These are phyloP conservation scores for Luperina nickerlii DNA, from an alignment of 2,888 invertebrate species.

Conservation along the genomic window DNA sequence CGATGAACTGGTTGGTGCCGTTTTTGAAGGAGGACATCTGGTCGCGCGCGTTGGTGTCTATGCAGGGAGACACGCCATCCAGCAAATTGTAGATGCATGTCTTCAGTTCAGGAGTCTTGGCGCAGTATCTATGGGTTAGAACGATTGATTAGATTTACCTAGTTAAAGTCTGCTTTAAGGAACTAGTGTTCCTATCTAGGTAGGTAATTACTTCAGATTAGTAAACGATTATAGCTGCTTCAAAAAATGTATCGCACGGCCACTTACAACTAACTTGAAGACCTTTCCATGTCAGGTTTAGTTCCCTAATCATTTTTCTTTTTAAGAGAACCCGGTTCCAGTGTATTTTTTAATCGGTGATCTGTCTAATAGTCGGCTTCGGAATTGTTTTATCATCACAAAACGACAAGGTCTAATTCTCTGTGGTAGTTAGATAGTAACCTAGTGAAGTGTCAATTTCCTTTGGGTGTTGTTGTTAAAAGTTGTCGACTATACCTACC, in stretches of 20 bases:
- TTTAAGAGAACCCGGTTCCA: background rate
- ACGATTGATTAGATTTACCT: background rate
- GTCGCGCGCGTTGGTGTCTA: slow-evolving; percentile 90
- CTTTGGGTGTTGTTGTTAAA: background rate
- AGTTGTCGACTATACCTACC: background rate
- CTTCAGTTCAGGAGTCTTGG: slow-evolving; percentile 90
- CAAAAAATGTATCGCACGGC: background rate
- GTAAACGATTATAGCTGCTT: background rate
- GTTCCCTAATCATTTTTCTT: background rate
- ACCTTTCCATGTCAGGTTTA: background rate
- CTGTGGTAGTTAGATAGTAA: no score
- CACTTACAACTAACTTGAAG: no score
- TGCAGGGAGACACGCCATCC: slow-evolving; percentile 90
- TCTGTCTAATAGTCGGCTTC: background rate
- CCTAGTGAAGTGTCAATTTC: background rate
- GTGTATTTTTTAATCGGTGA: background rate
- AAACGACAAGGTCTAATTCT: background rate
- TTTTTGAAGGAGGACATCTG: slow-evolving; percentile 90
- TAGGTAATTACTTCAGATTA: background rate
- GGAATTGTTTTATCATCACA: background rate
- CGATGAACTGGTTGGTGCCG: slow-evolving; percentile 92
- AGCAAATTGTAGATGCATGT: slow-evolving; percentile 91
- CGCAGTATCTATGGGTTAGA: slow-evolving; percentile 91
- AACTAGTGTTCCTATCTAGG: no score
- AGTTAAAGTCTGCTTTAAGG: no score